Evolutionary conservation across 2,113 vertebrate genomes (phyloP), one percentile per base, ranked within the genome.

Genomic region (Mormoops blainvillei): DNA sequence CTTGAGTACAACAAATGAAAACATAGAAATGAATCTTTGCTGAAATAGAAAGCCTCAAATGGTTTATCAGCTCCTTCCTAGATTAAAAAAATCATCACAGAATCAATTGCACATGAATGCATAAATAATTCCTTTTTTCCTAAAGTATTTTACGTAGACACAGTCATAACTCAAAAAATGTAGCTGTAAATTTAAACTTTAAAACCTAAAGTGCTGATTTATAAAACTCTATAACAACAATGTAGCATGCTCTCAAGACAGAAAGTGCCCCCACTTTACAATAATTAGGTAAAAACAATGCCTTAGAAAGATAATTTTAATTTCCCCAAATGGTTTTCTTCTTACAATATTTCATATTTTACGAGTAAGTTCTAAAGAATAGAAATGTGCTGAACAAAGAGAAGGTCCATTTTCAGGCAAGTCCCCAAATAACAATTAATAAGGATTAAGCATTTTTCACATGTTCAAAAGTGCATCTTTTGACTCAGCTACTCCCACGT

Each of bases 361-460:
- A 93, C 28, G 87, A 92, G 36, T 41, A 63, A 33, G 3, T 87
- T 73, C 54, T 54, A 92, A 92, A 77, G 81, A 94, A 85, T 11
- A 82, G 71, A 85, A 93, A 33, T 43, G 2, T 43, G 10, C 18
- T n/a, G 9, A 96, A 81, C n/a, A 90, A 97, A 91, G 58, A 71
- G 15, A 87, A 91, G 43, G 38, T 26, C 77, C 31, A n/a, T 82
- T 94, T 94, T 88, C 38, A 91, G 61, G 56, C 26, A 94, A 94
- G 50, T 84, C n/a, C 83, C 52, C 67, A n/a, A 93, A 74, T n/a
- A 89, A 94, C 93, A 96, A 56, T 93, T 78, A 95, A 71, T 91
- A 80, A 90, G 36, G 77, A 94, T 96, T 90, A 96, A 93, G 71
- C 15, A 77, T 43, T 87, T 95, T 90, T 65, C 65, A 70, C 56